Conservation (phyloP, 2,113 vertebrate species). For the Corythornis cristatus region DNA sequence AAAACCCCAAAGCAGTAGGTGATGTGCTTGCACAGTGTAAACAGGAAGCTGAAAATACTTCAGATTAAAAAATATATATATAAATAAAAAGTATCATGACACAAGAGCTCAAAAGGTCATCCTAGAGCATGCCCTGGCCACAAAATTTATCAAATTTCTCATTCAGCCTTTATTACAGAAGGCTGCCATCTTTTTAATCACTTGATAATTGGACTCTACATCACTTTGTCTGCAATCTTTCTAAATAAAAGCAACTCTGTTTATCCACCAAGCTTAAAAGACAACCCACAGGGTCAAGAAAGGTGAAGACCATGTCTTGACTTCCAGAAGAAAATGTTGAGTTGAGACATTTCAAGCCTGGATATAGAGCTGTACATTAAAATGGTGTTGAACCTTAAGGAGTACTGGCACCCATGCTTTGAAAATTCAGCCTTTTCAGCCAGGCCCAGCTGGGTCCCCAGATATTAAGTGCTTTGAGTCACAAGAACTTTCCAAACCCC, state of each 20-base stretch:
- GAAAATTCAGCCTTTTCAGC: neutral
- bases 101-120: neutral
- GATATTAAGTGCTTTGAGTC: neutral
- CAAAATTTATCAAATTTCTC: neutral
- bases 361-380: neutral
- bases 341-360: neutral
- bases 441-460: neutral
- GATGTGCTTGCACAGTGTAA: neutral
- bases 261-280: neutral
- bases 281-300: neutral
- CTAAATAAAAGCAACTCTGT: neutral
- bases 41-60: neutral
- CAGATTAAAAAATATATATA: neutral
- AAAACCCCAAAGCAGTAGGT: neutral
- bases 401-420: neutral
- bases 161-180: neutral
- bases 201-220: neutral
- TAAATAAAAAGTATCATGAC: neutral
- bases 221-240: neutral
- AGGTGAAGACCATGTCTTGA: neutral
- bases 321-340: neutral
- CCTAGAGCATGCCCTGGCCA: neutral
- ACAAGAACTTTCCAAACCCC: neutral
- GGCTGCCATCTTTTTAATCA: neutral
- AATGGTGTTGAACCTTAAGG: neutral